These are phyloP conservation scores for Limnothrissa miodon DNA, from an alignment of 2,113 vertebrate species.

Conservation along the genomic window DNA sequence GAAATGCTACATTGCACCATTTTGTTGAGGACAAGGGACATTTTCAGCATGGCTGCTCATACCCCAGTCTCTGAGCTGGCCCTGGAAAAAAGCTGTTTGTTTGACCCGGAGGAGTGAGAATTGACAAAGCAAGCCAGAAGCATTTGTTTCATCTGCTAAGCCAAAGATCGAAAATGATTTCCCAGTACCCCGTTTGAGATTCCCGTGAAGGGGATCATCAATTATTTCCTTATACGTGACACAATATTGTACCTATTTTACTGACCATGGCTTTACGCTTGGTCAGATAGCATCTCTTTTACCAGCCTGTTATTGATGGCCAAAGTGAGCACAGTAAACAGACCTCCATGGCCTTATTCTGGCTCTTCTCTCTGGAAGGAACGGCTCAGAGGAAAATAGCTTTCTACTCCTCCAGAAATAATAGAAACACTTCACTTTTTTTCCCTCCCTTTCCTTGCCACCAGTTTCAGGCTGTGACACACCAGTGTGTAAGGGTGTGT, in stretches of 20 bases:
- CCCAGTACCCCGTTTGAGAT: constrained; percentile 74
- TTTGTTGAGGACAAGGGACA: constrained; percentile 77
- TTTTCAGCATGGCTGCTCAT: constrained; percentile 78
- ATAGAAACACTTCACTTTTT: neutral
- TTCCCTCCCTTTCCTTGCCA: neutral
- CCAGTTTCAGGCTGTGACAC: neutral
- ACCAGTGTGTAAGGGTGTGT: neutral
- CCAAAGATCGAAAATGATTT: constrained; percentile 83
- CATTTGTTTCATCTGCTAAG: constrained; percentile 79
- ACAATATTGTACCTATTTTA: constrained; percentile 75
- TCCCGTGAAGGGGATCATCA: constrained; percentile 75
- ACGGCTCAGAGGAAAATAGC: constrained; percentile 14
- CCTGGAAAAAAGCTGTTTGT: constrained; percentile 79
- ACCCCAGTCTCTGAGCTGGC: constrained; percentile 68
- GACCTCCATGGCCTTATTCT: constrained; percentile 62
- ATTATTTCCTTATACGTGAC: constrained; percentile 77
- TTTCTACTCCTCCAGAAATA: neutral
- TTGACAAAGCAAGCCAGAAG: constrained; percentile 78
- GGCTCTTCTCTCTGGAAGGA: constrained; percentile 39
- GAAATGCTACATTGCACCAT: constrained; percentile 76
- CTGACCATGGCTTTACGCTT: constrained; percentile 73
- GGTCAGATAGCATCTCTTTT: constrained; percentile 70
- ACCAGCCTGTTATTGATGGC: constrained; percentile 70
- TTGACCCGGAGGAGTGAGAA: constrained; percentile 81
- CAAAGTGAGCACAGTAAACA: constrained; percentile 64